Evolutionary conservation across 1,140 invertebrate genomes (phyloP), one percentile per base, ranked within the genome.

Genomic region (Sinella curviseta): DNA sequence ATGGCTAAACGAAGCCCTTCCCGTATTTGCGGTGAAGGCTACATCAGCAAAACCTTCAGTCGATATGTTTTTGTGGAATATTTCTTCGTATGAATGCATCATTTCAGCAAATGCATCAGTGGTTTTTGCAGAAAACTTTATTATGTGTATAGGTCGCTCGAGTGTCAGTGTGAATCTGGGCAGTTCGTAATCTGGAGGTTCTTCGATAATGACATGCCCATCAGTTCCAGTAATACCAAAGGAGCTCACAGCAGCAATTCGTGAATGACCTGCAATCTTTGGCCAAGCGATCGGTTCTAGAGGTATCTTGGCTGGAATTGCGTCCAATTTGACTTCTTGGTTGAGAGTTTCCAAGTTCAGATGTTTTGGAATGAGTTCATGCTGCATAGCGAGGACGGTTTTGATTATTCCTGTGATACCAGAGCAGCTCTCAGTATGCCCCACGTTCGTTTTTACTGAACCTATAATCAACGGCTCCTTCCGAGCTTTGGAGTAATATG

Each of bases 211-310:
- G 70, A 78, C 39, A 74, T 82, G 81, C 0, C 78, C 78, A 55
- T 82, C 79, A 0, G 81, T 70, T 76, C 81, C 81, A 78, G 76
- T 78, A 16, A 82, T 76, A 26, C 81, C 78, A 78, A 82, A 82
- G 0, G 78, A 82, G 28, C 74, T 82, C 1, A 82, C 74, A 12
- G 12, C 70, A 12, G 70, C 70, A 28, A 74, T 8, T 12, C 70
- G 70, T 33, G 16, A 4, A 2, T 74, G 8, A 8, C 30, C 70
- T 4, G 14, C 3, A 3, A 26, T 4, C 57, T 26, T 60, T 4
- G 12, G 12, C 57, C 57, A 60, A n/a, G 57, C 8, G 4, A 60
- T n/a, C 8, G 57, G 57, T n/a, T 60, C 16, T 4, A 74, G 34
- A 16, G 70, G 70, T 28, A 74, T 31, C 70, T 31, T 60, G 24